A percentile compares a stretch with the other conserved stretches of the same genome.
These are phyloP conservation scores for Hepsetus odoe DNA, from an alignment of 2,113 vertebrate genomes.

Conservation along the genomic window DNA sequence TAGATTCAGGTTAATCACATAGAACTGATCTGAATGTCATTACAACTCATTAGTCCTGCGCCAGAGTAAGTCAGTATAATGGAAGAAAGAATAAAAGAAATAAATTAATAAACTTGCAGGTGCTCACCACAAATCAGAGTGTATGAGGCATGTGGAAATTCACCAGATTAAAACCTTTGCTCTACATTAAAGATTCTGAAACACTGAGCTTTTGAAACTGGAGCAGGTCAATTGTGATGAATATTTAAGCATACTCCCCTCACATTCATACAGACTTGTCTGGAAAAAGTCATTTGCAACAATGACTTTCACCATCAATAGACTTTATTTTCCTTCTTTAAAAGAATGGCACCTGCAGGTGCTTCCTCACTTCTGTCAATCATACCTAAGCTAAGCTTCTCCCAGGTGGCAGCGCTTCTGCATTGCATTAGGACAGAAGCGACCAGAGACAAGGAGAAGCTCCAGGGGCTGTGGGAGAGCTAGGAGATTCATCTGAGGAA, in stretches of 20 bases:
- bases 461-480: constrained; percentile 1
- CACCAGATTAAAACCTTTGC: constrained; percentile 24
- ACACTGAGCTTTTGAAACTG: constrained; percentile 21
- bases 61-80: not conserved
- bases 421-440: constrained; percentile 62
- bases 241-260: constrained; percentile 30
- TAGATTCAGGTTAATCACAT: not conserved
- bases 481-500: constrained; percentile 34
- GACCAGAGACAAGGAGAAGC: constrained; percentile 63
- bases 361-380: constrained; percentile 71
- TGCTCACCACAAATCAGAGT: not conserved
- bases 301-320: constrained; percentile 19
- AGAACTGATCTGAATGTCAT: not conserved
- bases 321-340: constrained; percentile 24
- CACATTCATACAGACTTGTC: not conserved
- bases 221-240: constrained; percentile 33
- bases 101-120: not conserved
- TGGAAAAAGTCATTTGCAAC: not conserved
- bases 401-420: constrained; percentile 54
- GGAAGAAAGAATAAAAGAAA: not conserved
- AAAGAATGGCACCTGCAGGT: constrained; percentile 52
- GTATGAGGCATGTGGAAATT: not conserved
- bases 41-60: not conserved
- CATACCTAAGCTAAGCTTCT: constrained; percentile 62
- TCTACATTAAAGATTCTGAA: constrained; percentile 14